Percentiles rank a stretch among this genome's conserved stretches.
Conservation (phyloP, 2,888 invertebrate species). For the Pinctada fucata region DNA sequence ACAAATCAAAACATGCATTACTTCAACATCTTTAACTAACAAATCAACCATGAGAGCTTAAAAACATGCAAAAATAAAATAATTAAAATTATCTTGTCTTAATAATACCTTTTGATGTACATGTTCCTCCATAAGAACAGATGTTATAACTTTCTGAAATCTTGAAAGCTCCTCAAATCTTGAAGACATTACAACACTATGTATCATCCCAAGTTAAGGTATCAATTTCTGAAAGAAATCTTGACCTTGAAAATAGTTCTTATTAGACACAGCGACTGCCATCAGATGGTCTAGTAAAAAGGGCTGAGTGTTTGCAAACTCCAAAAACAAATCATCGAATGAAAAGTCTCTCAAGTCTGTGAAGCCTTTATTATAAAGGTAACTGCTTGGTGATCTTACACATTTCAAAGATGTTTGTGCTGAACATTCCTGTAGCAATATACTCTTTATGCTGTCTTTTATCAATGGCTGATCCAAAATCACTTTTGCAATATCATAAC, state of each 20-base stretch:
- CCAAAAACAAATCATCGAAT: constrained; percentile 12
- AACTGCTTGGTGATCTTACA: not conserved
- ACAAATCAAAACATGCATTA: no score
- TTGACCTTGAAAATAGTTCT: not conserved
- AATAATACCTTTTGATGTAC: constrained; percentile 19
- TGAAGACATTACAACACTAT: constrained; percentile 14
- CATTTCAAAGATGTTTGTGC: not conserved
- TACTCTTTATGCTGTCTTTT: not conserved
- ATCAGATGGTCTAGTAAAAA: not conserved
- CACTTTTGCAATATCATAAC: not conserved
- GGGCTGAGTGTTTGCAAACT: not conserved
- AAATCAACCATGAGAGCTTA: no score
- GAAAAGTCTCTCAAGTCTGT: constrained; percentile 6
- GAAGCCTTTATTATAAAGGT: constrained; percentile 3
- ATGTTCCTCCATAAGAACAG: constrained; percentile 10
- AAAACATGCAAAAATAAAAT: no score
- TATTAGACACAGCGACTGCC: constrained; percentile 1
- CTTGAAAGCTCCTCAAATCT: constrained; percentile 18
- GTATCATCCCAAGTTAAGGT: constrained; percentile 9
- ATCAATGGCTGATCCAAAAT: not conserved
- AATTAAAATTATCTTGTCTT: no score
- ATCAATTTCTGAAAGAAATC: constrained; percentile 1
- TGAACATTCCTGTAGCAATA: not conserved
- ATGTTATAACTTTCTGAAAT: not conserved
- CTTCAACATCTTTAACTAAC: no score